Base-by-base conservation (phyloP, 1,140 invertebrate species). In the Listronotus bonariensis region DNA sequence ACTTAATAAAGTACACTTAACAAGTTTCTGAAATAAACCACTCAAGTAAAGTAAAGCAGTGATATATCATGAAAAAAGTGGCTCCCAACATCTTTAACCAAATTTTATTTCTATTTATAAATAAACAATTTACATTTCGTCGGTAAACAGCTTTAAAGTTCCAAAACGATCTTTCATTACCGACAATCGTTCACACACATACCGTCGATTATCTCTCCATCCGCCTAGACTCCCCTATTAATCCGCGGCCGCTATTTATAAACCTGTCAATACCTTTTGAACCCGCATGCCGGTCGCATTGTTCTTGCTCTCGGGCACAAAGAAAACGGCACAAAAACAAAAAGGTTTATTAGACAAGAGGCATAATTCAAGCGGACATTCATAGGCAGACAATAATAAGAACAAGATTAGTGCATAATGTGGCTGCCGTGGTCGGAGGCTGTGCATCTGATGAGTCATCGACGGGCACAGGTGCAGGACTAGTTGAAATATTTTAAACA, bases 181-280 rank as follows among this genome's bases (percentile, higher is more conserved):
- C 20, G 20, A 26, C 20, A 26, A 26, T 5, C 1, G 5, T 26
- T 26, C 20, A 26, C 20, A 26, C 20, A 26, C 20, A 26, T 26
- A 36, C 11, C 34, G 34, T 9, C 34, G 34, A 36, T 36, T 36
- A 36, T 12, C 34, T 36, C 8, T 26, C 40, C 11, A 14, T 53
- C 5, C 14, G 1, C 12, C 20, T 14, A 15, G 12, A 7, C 15
- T 26, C 41, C 43, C 20, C 12, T 43, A 57, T 26, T 57, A 43
- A 57, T 43, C 11, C 11, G 14, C 42, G n/a, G 14, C 42, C 42
- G 42, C 42, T 45, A 45, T 45, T 45, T 45, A 45, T 45, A n/a
- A n/a, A 45, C 42, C 42, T 45, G 42, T 45, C 42, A 18, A 45
- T 45, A 18, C 42, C 42, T 18, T 17, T 18, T 18, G 42, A 45